Evolutionary conservation across 2,113 vertebrate species (phyloP), one percentile per base, ranked within the genome.

Genomic region (Talpa occidentalis): DNA sequence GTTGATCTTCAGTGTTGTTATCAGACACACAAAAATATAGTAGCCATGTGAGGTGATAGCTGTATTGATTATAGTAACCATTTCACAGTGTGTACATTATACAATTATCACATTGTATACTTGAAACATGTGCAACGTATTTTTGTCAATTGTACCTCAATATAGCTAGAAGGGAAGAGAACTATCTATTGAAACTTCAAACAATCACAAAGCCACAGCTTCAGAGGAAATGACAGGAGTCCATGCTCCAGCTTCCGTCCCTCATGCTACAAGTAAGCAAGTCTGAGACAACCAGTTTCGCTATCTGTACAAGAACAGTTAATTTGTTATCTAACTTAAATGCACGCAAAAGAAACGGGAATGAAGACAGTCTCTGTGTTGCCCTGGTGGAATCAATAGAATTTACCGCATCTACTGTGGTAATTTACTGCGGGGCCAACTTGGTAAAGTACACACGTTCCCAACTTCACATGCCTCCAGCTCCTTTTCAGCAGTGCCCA

Each of bases 291-390:
- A 21, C 30, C 21, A 28, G 22, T 26, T 72, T 82, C 74, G 37
- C 40, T 89, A 17, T 28, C 67, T 49, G 14, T 19, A 52, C 22
- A 40, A 22, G 44, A 91, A 40, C 15, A 47, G 30, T 44, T 74
- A 16, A 67, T 28, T 77, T 56, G 4, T 32, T 76, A 4, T 74
- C 59, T 84, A 64, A 90, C 72, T 90, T 76, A 88, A 93, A 80
- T n/a, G 60, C n/a, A 84, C 47, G 66, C 9, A 42, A 40, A 54
- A 86, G 40, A 91, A 64, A 66, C 32, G 14, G 11, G 32, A 67
- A 81, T 8, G 69, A 78, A 56, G 24, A 60, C 21, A 14, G 49
- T 32, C 35, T 37, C n/a, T 35, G 32, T 28, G 28, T 7, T 78
- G 69, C 35, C 37, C 22, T 4, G 11, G 10, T 40, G 30, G 59